Percentiles rank a stretch among this genome's conserved stretches.
These are phyloP conservation scores for Plebejus melissa DNA, from an alignment of 2,888 invertebrate genomes.

Conservation along the genomic window DNA sequence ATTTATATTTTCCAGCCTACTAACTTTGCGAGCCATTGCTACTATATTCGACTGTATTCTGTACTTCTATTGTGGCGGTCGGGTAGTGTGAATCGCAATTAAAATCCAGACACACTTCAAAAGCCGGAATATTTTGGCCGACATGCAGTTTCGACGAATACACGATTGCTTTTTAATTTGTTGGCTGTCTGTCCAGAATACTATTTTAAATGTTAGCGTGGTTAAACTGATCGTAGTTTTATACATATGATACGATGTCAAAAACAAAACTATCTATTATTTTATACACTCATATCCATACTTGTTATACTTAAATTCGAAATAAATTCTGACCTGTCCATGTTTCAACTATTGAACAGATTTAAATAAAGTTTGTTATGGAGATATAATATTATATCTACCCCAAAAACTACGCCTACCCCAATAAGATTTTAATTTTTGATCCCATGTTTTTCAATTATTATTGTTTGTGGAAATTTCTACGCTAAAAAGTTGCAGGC, in stretches of 20 bases:
- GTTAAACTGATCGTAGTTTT: background rate
- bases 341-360: too few species aligned
- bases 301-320: too few species aligned
- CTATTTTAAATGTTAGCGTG: slow-evolving; percentile 6
- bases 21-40: too few species aligned
- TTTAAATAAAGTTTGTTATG: too few species aligned
- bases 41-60: background rate
- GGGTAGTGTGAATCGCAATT: slow-evolving; percentile 5
- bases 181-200: slow-evolving; percentile 17
- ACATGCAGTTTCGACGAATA: slow-evolving; percentile 3
- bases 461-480: too few species aligned
- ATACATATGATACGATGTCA: background rate
- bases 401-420: too few species aligned
- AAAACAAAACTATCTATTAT: background rate
- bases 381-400: too few species aligned
- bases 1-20: too few species aligned
- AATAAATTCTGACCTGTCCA: too few species aligned
- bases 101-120: slow-evolving; percentile 19
- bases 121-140: slow-evolving; percentile 18
- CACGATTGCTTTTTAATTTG: slow-evolving; percentile 20
- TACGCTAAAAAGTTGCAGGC: background rate
- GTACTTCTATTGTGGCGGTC: background rate
- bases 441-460: too few species aligned
- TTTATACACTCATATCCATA: background rate
- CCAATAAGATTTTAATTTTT: too few species aligned